Evolutionary conservation across 2,113 vertebrate genomes (phyloP), one percentile per base, ranked within the genome.

Genomic region (Heterotilapia buettikoferi): DNA sequence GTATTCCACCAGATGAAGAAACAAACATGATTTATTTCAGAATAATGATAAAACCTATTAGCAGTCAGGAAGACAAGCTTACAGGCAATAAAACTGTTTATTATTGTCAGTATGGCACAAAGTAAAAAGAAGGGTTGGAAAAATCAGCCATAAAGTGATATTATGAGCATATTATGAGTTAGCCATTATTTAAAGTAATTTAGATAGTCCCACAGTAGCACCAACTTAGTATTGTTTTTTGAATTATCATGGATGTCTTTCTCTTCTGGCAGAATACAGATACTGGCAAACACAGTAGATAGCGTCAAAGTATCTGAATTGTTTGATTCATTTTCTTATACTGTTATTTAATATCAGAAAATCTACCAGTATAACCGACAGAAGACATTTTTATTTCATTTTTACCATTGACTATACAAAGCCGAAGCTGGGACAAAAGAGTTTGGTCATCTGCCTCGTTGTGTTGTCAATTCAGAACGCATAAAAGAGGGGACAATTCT

Each of bases 401-500:
- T 85, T 24, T 16, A 33, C 68, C 36, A 57, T 4, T 43, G 19
- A 45, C 9, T 18, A 52, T 12, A 71, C 43, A 88, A 83, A 59
- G 57, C 21, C 31, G 40, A 45, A 31, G 18, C 38, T 59, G 24
- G 6, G n/a, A 71, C 50, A 40, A 79, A 86, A 76, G 38, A 38
- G 61, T 36, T 63, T 12, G 73, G 80, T 86, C 36, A 87, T 80
- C 43, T 61, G 71, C 36, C 11, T 90, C 80, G 86, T 84, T 84
- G 52, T 90, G 73, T 36, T 80, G 47, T 50, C 54, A 33, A 79
- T 84, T 83, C 90, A 90, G 54, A 80, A 14, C 45, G 54, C 66
- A 63, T 80, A 7, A 52, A 82, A 61, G 80, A 80, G 80, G 86
- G 87, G 57, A 92, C 90, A 88, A 93, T 94, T 92, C 80, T 84